These are phyloP conservation scores for Apoda limacodes DNA, from an alignment of 2,888 invertebrate genomes.

Conservation along the genomic window DNA sequence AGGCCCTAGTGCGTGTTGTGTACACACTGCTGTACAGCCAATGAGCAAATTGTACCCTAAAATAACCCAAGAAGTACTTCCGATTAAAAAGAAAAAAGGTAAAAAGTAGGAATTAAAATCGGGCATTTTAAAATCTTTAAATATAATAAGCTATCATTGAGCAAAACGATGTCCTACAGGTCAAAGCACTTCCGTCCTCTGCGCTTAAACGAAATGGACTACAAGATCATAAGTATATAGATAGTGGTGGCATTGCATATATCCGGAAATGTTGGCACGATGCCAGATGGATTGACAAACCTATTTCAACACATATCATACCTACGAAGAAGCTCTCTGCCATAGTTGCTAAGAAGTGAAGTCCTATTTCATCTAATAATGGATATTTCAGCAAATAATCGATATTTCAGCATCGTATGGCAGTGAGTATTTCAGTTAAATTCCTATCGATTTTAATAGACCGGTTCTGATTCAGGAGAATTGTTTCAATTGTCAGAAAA, in stretches of 20 bases:
- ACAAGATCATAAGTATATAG: slow-evolving; percentile 49
- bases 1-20: slow-evolving; percentile 24
- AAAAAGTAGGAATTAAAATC: slow-evolving; percentile 23
- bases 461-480: no score
- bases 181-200: slow-evolving; percentile 44
- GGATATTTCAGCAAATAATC: no score
- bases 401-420: no score
- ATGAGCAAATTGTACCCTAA: slow-evolving; percentile 33
- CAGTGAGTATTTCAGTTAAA: no score
- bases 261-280: slow-evolving; percentile 49
- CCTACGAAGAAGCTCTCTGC: slow-evolving; percentile 48
- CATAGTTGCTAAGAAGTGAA: slow-evolving; percentile 34
- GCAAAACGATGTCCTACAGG: slow-evolving; percentile 33
- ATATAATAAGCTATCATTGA: slow-evolving; percentile 3
- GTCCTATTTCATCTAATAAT: slow-evolving; percentile 22
- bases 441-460: no score
- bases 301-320: slow-evolving; percentile 37
- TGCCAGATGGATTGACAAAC: slow-evolving; percentile 35
- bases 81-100: slow-evolving; percentile 38
- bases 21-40: slow-evolving; percentile 42
- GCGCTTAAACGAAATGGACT: slow-evolving; percentile 54
- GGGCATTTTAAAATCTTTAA: slow-evolving; percentile 1
- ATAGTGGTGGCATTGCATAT: slow-evolving; percentile 47
- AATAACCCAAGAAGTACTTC: slow-evolving; percentile 42
- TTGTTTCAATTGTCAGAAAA: no score